Conservation (phyloP, 2,888 invertebrate genomes). For the Drosophila robusta region DNA sequence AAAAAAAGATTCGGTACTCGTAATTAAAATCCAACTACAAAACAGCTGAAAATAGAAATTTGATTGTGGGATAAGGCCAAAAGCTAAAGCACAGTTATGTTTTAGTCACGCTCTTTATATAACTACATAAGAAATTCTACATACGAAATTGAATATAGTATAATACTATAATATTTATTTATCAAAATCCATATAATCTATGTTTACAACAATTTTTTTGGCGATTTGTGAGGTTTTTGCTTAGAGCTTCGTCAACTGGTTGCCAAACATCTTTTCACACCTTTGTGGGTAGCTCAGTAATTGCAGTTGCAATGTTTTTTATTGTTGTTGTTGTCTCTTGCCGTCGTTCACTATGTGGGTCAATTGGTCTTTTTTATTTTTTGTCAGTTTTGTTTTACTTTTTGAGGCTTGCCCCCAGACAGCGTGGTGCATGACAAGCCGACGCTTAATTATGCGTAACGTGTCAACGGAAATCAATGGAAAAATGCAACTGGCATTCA, state of each 20-base stretch:
- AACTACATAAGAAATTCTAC: too few species aligned
- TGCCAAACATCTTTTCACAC: conserved; percentile 66
- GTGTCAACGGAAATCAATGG: conserved; percentile 56
- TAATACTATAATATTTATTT: too few species aligned
- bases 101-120: neutral
- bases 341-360: conserved; percentile 56
- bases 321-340: conserved; percentile 20
- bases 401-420: conserved; percentile 67
- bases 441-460: conserved; percentile 77
- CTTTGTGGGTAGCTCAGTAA: conserved; percentile 46
- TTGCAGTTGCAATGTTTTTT: conserved; percentile 39
- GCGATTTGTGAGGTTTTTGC: conserved; percentile 9
- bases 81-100: conserved; percentile 21
- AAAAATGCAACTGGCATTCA: conserved; percentile 29
- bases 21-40: conserved; percentile 10
- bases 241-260: conserved; percentile 15
- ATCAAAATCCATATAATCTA: too few species aligned
- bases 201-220: neutral
- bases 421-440: conserved; percentile 52
- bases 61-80: conserved; percentile 61
- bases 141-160: too few species aligned
- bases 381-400: conserved; percentile 15
- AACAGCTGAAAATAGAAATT: conserved; percentile 44
- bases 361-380: conserved; percentile 47
- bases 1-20: neutral